phyloP scores from a whole-genome alignment of 2,797 vertebrate genomes.

The Gobionotothen gibberifrons region DNA sequence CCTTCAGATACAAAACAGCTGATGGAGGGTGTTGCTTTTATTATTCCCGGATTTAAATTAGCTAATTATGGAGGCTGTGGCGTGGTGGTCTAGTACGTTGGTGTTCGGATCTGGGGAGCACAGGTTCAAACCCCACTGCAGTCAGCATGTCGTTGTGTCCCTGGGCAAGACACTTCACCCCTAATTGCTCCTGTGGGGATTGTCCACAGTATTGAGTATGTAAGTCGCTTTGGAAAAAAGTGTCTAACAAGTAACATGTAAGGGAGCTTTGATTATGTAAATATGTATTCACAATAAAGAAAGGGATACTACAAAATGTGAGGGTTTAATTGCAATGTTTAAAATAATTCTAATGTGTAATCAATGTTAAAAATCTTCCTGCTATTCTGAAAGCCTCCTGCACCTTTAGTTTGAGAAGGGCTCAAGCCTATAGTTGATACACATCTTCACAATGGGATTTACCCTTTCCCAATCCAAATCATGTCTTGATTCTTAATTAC shows the following conservation, averaged over 20 bases:
- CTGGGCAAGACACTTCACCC: too few species aligned
- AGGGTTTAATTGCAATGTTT: conserved; percentile 5
- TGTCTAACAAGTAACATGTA: neutral
- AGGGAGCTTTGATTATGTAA: neutral
- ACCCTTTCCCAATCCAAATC: conserved; percentile 31
- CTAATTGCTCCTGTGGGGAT: too few species aligned
- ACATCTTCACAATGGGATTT: conserved; percentile 42
- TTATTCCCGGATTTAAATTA: neutral
- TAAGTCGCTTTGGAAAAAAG: too few species aligned
- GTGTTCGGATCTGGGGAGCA: too few species aligned
- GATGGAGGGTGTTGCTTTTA: neutral
- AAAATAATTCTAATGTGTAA: neutral
- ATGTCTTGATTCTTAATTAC: conserved; percentile 44
- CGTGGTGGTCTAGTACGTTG: too few species aligned
- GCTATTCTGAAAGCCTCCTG: neutral
- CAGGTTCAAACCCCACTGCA: too few species aligned
- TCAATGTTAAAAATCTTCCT: neutral
- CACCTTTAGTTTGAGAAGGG: neutral
- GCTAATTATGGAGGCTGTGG: neutral
- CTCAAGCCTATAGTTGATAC: conserved; percentile 27
- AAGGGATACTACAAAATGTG: neutral
- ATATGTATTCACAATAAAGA: neutral
- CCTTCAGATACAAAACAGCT: neutral
- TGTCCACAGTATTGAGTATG: too few species aligned
- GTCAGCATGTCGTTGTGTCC: too few species aligned